Conservation (phyloP, 1,140 invertebrate species). For the Aphaenogaster floridana region DNA sequence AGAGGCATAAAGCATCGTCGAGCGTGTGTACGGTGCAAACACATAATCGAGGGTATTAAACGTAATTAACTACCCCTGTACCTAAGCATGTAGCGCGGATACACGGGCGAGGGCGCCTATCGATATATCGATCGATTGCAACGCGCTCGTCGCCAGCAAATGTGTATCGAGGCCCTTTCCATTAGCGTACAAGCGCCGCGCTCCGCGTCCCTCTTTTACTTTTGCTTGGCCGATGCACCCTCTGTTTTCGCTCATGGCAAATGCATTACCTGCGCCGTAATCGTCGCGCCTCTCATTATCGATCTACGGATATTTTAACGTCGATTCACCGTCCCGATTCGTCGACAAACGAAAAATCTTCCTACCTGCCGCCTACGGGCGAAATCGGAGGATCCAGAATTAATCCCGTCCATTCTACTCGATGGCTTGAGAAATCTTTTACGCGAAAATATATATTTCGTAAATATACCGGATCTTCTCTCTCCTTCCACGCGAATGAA, state of each 20-base stretch:
- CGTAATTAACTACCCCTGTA: conserved; percentile 84
- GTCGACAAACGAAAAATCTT: not conserved
- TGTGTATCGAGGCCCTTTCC: conserved; percentile 80
- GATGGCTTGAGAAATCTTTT: not conserved
- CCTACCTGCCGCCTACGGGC: not conserved
- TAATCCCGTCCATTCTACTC: not conserved
- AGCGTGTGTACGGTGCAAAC: conserved; percentile 83
- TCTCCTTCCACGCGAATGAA: not conserved
- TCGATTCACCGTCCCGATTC: not conserved
- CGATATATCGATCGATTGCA: conserved; percentile 83
- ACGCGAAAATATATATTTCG: not conserved
- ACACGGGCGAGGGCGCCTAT: conserved; percentile 76
- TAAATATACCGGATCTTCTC: not conserved
- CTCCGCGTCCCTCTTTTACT: conserved; percentile 67
- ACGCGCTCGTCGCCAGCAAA: conserved; percentile 68
- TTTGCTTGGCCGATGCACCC: conserved; percentile 64
- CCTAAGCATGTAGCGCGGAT: conserved; percentile 72
- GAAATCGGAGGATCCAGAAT: not conserved
- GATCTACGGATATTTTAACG: conserved; percentile 71
- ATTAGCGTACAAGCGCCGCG: conserved; percentile 77
- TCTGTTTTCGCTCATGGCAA: conserved; percentile 80
- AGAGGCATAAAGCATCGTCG: conserved; percentile 74
- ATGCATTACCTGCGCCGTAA: conserved; percentile 81
- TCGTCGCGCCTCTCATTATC: conserved; percentile 77
- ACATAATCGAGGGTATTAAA: conserved; percentile 85